Evolutionary conservation across 1,140 invertebrate genomes (phyloP), one percentile per base, ranked within the genome.

Genomic region (Nasonia giraulti): DNA sequence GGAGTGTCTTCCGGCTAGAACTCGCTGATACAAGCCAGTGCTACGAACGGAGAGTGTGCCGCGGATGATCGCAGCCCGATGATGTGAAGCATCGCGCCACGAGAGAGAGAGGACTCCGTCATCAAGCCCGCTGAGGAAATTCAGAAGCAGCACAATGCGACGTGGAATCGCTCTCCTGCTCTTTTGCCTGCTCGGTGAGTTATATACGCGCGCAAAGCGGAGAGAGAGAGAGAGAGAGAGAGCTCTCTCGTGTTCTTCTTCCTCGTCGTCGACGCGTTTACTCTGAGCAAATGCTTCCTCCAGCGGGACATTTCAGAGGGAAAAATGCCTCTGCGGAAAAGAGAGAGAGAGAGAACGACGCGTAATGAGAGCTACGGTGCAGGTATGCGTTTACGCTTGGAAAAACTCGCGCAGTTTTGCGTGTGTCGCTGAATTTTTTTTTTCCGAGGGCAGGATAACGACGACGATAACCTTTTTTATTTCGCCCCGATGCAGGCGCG

Each of bases 151-250:
- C 55, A 62, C 55, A 62, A 62, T 62, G 55, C 55, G 55, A 62
- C 55, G 55, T 62, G 55, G 55, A 62, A 62, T 62, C 23, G 33
- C 62, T n/a, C 66, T 84, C 10, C 83, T 84, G 77, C 76, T 84
- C 20, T 74, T 79, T 55, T 80, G 76, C 55, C 33, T 79, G 10
- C 68, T 80, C 27, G 83, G 83, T 84, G 75, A 84, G 83, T 84
- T 62, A 62, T 62, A 62, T 62, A 17, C 69, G 27, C 69, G 8
- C 6, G 8, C 3, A 27, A 27, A 27, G 27, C 27, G 27, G 27
- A 27, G 27, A 27, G 27, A 27, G 27, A 27, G 27, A 27, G 27
- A 27, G 23, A 27, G 23, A 27, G 23, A 27, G 27, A 27, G 27
- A 27, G 27, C 0, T 0, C 27, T 27, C 27, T 27, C 27, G 1